A percentile compares a stretch with the other conserved stretches of the same genome.
phyloP scores from a whole-genome alignment of 2,797 vertebrate species.

The Enteromius mattozi region DNA sequence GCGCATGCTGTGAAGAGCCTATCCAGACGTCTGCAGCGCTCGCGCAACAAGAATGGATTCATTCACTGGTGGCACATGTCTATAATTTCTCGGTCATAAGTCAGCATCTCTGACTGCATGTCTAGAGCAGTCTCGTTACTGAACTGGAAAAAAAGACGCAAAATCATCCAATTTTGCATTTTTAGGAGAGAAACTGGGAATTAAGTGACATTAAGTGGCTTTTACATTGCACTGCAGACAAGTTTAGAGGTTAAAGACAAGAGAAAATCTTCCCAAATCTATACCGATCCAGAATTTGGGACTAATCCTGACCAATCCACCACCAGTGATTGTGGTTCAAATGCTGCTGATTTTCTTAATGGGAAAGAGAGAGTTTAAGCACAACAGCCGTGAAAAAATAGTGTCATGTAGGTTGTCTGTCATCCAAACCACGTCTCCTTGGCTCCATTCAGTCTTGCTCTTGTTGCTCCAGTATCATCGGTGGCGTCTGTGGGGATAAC shows the following conservation, averaged over 20 bases:
- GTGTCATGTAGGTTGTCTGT: slow-evolving; percentile 43
- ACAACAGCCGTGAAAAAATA: slow-evolving; percentile 38
- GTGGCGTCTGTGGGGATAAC: slow-evolving; percentile 55
- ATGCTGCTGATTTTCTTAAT: slow-evolving; percentile 42
- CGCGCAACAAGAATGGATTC: slow-evolving; percentile 70
- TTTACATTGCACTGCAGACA: neutral
- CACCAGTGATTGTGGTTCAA: slow-evolving; percentile 48
- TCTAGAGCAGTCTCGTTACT: neutral
- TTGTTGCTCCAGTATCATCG: slow-evolving; percentile 34
- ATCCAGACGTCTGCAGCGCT: slow-evolving; percentile 70
- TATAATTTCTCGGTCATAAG: slow-evolving; percentile 59
- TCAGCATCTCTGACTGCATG: slow-evolving; percentile 49
- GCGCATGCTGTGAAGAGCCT: slow-evolving; percentile 55
- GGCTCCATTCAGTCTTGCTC: slow-evolving; percentile 52
- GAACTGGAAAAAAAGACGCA: neutral
- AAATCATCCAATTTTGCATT: neutral
- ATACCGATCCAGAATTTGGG: neutral
- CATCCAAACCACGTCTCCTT: slow-evolving; percentile 55
- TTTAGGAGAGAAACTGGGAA: neutral
- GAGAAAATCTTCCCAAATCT: slow-evolving; percentile 24
- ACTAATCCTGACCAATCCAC: slow-evolving; percentile 23
- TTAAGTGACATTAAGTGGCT: neutral
- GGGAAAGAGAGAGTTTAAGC: slow-evolving; percentile 32
- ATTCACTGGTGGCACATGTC: slow-evolving; percentile 66
- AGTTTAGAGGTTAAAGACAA: slow-evolving; percentile 28